Evolutionary conservation across 2,888 invertebrate species (phyloP), one percentile per base, ranked within the genome.

Genomic region (Drosophila austrosaltans): DNA sequence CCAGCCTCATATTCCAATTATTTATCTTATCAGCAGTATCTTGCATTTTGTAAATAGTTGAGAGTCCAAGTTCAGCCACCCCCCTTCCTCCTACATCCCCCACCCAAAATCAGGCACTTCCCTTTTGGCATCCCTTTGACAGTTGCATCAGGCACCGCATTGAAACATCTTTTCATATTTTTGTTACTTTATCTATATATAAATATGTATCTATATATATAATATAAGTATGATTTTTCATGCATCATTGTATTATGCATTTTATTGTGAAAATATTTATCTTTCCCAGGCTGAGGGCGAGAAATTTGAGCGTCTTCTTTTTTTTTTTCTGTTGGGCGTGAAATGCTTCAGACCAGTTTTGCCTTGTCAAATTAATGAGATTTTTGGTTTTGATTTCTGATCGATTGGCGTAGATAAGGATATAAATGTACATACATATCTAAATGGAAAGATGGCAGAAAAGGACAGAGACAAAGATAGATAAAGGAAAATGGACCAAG

Each of bases 1-100:
- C 32, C 32, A 87, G 84, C 80, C 76, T 85, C 87, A 89, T 89
- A 87, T 85, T 85, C 85, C 89, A 85, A 82, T 81, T 87, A 85
- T 85, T 85, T 87, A 89, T 85, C 85, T 85, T 85, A 85, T 85
- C 85, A 57, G 82, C 69, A 53, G 72, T 79, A 86, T 84, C 87
- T 72, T 74, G 65, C 76, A 78, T 77, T 81, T 87, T 75, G 59
- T 56, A 69, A 75, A 84, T 69, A 81, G 79, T 72, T 65, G 63
- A 72, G 42, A 71, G 65, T 60, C 42, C 76, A 48, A 22, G 39
- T 36, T 25, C 39, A 60, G n/a, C 57, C 5, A 40, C 36, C 53
- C 32, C 53, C 36, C 1, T 36, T 36, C 40, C 39, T 20, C 59
- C 25, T 5, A 6, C 63, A 65, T 63, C 36, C 64, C 72, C 30